Evolutionary conservation across 2,113 vertebrate genomes (phyloP).

Genomic region (Oncorhynchus gorbuscha): DNA sequence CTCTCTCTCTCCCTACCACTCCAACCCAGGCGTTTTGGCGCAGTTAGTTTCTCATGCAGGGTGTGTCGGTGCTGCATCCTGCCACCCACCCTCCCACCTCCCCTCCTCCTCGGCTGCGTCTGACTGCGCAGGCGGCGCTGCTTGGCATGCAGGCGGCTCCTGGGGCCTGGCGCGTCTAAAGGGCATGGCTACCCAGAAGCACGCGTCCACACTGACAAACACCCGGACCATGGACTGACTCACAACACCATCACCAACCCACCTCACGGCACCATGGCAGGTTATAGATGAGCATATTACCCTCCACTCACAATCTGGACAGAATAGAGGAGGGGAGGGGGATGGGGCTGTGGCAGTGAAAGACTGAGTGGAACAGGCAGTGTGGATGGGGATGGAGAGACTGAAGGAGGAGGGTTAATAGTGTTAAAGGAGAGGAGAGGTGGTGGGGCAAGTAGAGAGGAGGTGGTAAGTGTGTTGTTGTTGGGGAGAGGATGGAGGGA

Average conservation of each 20-base stretch:
- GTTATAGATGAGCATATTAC: background rate
- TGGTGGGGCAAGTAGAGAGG: conserved; percentile 33
- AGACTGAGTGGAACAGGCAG: background rate
- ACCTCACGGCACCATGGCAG: background rate
- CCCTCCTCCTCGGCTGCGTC: conserved; percentile 27
- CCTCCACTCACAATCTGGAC: background rate
- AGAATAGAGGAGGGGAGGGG: background rate
- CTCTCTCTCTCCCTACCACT: background rate
- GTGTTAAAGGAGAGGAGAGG: conserved; percentile 21
- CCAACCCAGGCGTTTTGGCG: conserved; percentile 41
- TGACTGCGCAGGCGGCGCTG: conserved; percentile 57
- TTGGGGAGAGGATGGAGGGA: conserved; percentile 11
- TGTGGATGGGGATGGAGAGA: background rate
- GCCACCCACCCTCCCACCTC: conserved; percentile 18
- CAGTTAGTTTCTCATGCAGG: conserved; percentile 59
- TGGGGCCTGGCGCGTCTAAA: conserved; percentile 72
- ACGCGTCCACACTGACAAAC: conserved; percentile 72
- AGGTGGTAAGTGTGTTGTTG: background rate
- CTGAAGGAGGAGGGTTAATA: background rate
- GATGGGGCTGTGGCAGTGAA: background rate
- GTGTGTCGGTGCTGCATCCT: conserved; percentile 61
- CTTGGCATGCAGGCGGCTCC: conserved; percentile 73
- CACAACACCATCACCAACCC: background rate
- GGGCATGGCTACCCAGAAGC: conserved; percentile 72
- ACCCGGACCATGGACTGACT: conserved; percentile 25